These are phyloP conservation scores for Jordanella pulchra DNA, from an alignment of 2,797 vertebrate species.

Conservation along the genomic window DNA sequence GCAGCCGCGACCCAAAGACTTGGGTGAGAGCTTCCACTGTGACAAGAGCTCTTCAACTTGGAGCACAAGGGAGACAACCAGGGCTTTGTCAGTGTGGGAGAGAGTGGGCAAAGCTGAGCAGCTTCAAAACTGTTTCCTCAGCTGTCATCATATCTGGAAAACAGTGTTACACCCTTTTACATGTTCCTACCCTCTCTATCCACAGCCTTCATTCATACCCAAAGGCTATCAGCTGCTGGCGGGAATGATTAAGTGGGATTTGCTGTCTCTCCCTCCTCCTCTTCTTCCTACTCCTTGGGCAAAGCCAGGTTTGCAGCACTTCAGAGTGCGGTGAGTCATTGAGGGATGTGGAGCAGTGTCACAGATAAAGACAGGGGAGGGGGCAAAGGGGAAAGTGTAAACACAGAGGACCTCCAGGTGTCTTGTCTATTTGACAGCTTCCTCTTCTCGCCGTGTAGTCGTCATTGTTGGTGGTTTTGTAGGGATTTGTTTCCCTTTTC, in stretches of 20 bases:
- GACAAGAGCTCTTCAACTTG: constrained; percentile 49
- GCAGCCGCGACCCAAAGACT: constrained; percentile 39
- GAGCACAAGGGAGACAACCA: constrained; percentile 57
- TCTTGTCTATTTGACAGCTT: constrained; percentile 51
- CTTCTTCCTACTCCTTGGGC: constrained; percentile 18
- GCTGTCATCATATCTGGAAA: constrained; percentile 59
- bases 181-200: constrained; percentile 54
- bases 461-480: constrained; percentile 14
- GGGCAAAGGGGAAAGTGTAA: constrained; percentile 64
- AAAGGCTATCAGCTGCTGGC: constrained; percentile 37
- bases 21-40: constrained; percentile 36
- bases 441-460: constrained; percentile 39
- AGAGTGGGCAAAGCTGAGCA: constrained; percentile 39
- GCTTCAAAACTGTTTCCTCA: constrained; percentile 60
- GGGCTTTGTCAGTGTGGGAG: constrained; percentile 58
- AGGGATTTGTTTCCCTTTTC: constrained; percentile 36
- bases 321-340: constrained; percentile 59
- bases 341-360: constrained; percentile 53
- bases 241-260: constrained; percentile 67
- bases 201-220: constrained; percentile 42
- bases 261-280: constrained; percentile 34
- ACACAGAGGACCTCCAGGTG: constrained; percentile 55
- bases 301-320: constrained; percentile 45
- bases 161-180: constrained; percentile 35
- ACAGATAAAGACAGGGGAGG: constrained; percentile 57